phyloP scores from a whole-genome alignment of 2,797 vertebrate species.

The Hemibagrus guttatus region DNA sequence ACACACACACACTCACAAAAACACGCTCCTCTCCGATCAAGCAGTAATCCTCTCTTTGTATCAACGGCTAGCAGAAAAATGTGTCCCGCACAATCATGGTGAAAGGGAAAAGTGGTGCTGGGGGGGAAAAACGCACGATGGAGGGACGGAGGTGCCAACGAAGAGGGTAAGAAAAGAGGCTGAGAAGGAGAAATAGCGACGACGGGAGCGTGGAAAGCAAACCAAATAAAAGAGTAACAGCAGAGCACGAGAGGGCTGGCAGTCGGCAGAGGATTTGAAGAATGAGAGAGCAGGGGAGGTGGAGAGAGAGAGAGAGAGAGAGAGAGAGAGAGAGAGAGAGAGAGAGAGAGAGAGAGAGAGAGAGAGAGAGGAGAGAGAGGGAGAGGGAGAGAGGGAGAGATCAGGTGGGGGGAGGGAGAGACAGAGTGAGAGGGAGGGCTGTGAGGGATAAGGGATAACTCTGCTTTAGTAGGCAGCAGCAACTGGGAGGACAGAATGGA shows the following conservation, averaged over 20 bases:
- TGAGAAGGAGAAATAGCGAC: slow-evolving; percentile 58
- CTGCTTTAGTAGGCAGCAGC: slow-evolving; percentile 71
- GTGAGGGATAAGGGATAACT: slow-evolving; percentile 76
- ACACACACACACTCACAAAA: slow-evolving; percentile 26
- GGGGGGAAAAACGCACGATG: slow-evolving; percentile 42
- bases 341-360: slow-evolving; percentile 61
- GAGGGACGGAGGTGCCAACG: slow-evolving; percentile 59
- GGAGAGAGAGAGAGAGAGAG: slow-evolving; percentile 51
- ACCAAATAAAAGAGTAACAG: slow-evolving; percentile 59
- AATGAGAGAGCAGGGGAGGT: slow-evolving; percentile 65
- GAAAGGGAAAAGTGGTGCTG: slow-evolving; percentile 50
- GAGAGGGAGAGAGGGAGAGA: slow-evolving; percentile 50
- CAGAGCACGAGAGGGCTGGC: slow-evolving; percentile 76
- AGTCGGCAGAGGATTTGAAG: slow-evolving; percentile 84
- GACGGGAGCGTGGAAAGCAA: slow-evolving; percentile 30
- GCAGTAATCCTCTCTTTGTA: slow-evolving; percentile 90
- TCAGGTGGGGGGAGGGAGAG: slow-evolving; percentile 58
- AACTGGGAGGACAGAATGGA: slow-evolving; percentile 72
- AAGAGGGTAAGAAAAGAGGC: slow-evolving; percentile 55
- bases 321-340: slow-evolving; percentile 29
- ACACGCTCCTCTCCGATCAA: slow-evolving; percentile 67
- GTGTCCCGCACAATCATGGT: slow-evolving; percentile 79
- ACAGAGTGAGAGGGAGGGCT: slow-evolving; percentile 66
- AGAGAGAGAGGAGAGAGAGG: slow-evolving; percentile 64
- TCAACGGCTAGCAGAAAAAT: slow-evolving; percentile 81